phyloP scores from a whole-genome alignment of 2,113 vertebrate species.

The Gadus chalcogrammus region DNA sequence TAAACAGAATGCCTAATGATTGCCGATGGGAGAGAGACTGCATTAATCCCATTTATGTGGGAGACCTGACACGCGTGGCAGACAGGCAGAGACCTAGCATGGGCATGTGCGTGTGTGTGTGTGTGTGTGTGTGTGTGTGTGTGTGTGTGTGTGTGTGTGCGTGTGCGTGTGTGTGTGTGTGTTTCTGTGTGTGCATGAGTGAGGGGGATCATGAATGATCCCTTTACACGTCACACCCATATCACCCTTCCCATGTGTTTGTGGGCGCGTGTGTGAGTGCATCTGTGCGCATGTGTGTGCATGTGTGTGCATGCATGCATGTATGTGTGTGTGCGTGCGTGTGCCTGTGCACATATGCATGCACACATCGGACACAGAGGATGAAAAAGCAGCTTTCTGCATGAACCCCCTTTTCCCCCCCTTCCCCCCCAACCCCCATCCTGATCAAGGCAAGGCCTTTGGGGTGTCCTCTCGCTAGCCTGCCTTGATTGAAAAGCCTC shows the following conservation, averaged over 20 bases:
- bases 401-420: conserved; percentile 41
- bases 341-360: conserved; percentile 2
- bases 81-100: conserved; percentile 47
- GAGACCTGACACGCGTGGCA: conserved; percentile 75
- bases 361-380: conserved; percentile 8
- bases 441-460: conserved; percentile 60
- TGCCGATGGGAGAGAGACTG: conserved; percentile 72
- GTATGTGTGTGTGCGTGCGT: conserved; percentile 6
- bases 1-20: conserved; percentile 80
- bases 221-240: no score
- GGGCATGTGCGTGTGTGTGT: conserved; percentile 14
- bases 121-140: conserved; percentile 8
- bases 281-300: conserved; percentile 16
- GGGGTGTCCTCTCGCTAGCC: conserved; percentile 49
- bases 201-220: neutral
- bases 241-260: neutral
- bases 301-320: neutral
- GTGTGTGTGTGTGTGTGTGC: conserved; percentile 28
- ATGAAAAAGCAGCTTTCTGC: conserved; percentile 48
- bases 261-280: conserved; percentile 28
- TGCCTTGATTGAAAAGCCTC: conserved; percentile 54
- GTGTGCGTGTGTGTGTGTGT: conserved; percentile 21
- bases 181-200: conserved; percentile 17
- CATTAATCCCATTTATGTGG: conserved; percentile 77
- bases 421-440: conserved; percentile 8